Percentiles rank a stretch among this genome's conserved stretches.
These are phyloP conservation scores for Lophura nycthemera DNA, from an alignment of 2,113 vertebrate species.

Conservation along the genomic window DNA sequence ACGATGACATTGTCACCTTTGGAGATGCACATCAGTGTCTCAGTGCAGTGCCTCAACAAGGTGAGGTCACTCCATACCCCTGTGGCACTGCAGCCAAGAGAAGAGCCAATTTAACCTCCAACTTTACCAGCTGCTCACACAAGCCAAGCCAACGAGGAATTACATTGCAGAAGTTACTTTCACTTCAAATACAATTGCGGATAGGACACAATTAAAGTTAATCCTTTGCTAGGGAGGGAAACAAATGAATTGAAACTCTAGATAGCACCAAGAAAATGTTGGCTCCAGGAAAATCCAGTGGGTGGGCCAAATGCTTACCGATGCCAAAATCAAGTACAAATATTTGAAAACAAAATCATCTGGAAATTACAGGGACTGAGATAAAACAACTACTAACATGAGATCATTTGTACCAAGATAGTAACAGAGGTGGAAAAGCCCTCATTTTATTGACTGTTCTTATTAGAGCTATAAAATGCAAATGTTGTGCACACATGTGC, in stretches of 20 bases:
- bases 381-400: background rate
- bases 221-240: background rate
- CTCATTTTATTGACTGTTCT: background rate
- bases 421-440: background rate
- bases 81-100: background rate
- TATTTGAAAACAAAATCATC: background rate
- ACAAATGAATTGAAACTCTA: background rate
- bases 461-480: constrained; percentile 21
- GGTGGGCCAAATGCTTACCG: background rate
- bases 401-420: background rate
- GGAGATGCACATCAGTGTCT: too few relatives aligned
- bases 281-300: background rate
- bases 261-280: background rate
- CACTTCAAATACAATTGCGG: background rate
- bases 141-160: background rate
- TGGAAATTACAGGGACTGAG: background rate
- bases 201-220: background rate
- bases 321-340: background rate
- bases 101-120: background rate
- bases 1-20: background rate
- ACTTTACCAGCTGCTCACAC: background rate
- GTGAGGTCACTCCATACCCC: background rate
- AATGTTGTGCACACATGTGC: background rate
- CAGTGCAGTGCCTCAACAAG: background rate
- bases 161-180: background rate